Conservation (phyloP, 1,140 invertebrate genomes). For the Nephotettix cincticeps region DNA sequence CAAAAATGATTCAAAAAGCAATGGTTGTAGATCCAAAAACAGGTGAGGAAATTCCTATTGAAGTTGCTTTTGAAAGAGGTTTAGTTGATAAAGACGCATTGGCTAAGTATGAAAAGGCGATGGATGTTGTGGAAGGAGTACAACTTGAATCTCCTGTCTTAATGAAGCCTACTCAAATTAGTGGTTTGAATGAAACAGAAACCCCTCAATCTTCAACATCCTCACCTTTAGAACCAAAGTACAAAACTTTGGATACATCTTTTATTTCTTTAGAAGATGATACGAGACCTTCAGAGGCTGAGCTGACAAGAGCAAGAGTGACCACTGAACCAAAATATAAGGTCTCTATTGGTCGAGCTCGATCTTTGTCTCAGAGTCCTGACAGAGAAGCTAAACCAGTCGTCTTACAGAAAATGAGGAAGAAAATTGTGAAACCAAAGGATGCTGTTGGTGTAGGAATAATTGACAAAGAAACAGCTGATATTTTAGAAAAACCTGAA, state of each 20-base stretch:
- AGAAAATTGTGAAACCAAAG: conserved; percentile 65
- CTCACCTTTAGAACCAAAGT: background rate
- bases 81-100: conserved; percentile 62
- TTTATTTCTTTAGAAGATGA: conserved; percentile 47
- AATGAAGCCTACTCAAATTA: background rate
- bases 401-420: conserved; percentile 74
- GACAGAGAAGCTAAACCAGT: conserved; percentile 65
- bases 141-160: conserved; percentile 31
- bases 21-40: conserved; percentile 75
- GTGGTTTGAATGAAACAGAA: background rate
- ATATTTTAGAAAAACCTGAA: conserved; percentile 61
- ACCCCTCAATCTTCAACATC: background rate
- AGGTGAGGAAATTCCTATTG: conserved; percentile 69
- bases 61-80: conserved; percentile 77
- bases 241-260: conserved; percentile 45
- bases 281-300: conserved; percentile 51
- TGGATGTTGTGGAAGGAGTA: conserved; percentile 46
- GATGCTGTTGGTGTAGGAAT: conserved; percentile 72
- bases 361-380: conserved; percentile 52
- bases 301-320: conserved; percentile 57
- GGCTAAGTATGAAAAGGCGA: conserved; percentile 54
- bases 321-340: conserved; percentile 68
- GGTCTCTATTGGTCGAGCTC: conserved; percentile 60
- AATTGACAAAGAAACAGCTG: conserved; percentile 70
- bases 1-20: conserved; percentile 50